Evolutionary conservation across 2,113 vertebrate genomes (phyloP).

Genomic region (Mystacornis crossleyi): DNA sequence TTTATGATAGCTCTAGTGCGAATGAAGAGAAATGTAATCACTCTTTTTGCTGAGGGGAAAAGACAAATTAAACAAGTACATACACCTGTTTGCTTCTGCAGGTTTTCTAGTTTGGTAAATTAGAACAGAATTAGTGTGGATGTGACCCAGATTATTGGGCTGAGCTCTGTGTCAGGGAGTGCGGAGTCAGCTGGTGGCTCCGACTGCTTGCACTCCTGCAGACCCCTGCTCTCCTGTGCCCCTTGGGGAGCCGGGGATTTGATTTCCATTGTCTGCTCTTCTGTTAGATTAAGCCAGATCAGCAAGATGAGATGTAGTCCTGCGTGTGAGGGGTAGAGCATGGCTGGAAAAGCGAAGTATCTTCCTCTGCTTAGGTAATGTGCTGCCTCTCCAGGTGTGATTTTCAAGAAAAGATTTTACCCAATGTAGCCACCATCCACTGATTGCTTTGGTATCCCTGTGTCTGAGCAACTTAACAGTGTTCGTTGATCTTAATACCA

Average conservation of each 20-base stretch:
- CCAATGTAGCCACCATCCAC: neutral
- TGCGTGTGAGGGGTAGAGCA: neutral
- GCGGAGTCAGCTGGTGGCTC: rapidly evolving
- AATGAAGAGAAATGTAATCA: constrained; percentile 22
- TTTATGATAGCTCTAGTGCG: constrained; percentile 41
- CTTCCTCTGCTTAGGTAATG: rapidly evolving
- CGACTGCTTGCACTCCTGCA: neutral
- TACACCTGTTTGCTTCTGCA: neutral
- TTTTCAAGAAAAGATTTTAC: neutral
- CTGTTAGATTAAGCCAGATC: neutral
- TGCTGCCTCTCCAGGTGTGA: neutral
- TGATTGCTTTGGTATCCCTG: neutral
- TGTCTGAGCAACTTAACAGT: neutral
- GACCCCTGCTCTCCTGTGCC: neutral
- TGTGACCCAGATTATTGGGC: neutral
- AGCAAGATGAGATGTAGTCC: neutral
- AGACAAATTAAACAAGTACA: neutral
- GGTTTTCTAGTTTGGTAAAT: neutral
- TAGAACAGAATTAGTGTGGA: neutral
- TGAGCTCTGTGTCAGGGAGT: neutral
- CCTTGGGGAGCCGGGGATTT: rapidly evolving
- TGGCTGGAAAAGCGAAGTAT: neutral
- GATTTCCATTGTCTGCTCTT: neutral
- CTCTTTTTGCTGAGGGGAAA: neutral
- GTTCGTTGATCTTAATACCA: neutral